phyloP scores from a whole-genome alignment of 2,888 invertebrate species.

The Lissocephala sabroskyi region DNA sequence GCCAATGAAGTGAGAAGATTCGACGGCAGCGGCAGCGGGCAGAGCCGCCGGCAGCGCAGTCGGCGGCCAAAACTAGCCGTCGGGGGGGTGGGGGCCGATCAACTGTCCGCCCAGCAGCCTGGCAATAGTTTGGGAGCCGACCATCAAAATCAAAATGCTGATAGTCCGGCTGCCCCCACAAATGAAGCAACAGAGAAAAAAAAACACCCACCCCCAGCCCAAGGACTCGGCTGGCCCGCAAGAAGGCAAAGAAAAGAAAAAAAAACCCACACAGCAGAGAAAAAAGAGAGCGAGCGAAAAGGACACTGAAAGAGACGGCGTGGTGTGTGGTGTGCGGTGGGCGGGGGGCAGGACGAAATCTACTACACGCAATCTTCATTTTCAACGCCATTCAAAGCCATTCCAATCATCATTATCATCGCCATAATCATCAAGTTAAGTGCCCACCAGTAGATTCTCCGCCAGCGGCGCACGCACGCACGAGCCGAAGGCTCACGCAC shows the following conservation, averaged over 20 bases:
- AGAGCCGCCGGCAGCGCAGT: slow-evolving; percentile 13
- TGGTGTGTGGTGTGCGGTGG: too few species aligned
- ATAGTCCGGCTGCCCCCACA: slow-evolving; percentile 27
- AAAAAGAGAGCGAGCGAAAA: slow-evolving; percentile 11
- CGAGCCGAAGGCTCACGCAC: too few species aligned
- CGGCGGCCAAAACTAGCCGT: too few species aligned
- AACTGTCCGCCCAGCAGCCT: not conserved
- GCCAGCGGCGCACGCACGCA: not conserved
- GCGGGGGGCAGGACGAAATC: too few species aligned
- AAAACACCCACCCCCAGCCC: slow-evolving; percentile 7
- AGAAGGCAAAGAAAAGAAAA: not conserved
- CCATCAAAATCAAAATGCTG: slow-evolving; percentile 58
- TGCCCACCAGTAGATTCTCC: slow-evolving; percentile 68
- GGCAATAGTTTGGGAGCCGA: not conserved
- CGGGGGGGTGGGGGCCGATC: not conserved
- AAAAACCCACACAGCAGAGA: slow-evolving; percentile 4
- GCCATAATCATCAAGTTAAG: slow-evolving; percentile 71
- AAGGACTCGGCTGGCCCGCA: too few species aligned
- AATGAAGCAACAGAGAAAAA: slow-evolving; percentile 24
- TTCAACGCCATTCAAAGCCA: slow-evolving; percentile 71
- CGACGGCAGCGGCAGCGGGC: slow-evolving; percentile 1
- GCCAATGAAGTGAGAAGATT: slow-evolving; percentile 13
- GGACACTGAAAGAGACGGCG: not conserved
- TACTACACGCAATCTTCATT: slow-evolving; percentile 68
- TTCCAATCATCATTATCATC: slow-evolving; percentile 72